A percentile compares a stretch with the other conserved stretches of the same genome.
These are phyloP conservation scores for Pachyseris speciosa DNA, from an alignment of 64 coral and sea anemone species.

Conservation along the genomic window DNA sequence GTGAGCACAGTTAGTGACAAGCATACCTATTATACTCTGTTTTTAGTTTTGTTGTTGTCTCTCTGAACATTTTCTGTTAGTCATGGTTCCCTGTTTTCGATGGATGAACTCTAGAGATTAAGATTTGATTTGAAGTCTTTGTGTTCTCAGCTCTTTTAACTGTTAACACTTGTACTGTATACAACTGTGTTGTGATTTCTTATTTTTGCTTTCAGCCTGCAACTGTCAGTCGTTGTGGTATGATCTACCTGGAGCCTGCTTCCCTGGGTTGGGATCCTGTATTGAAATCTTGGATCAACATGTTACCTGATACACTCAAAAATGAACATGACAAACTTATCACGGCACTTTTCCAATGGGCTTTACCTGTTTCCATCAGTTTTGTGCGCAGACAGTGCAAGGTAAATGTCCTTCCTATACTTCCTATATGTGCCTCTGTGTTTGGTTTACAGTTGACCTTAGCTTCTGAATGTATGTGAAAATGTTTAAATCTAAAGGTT, in stretches of 20 bases:
- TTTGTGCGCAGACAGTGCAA: conserved; percentile 99
- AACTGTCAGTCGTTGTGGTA: conserved; percentile 97
- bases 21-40: too few relatives aligned
- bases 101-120: too few relatives aligned
- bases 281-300: conserved; percentile 90
- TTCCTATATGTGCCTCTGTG: too few relatives aligned
- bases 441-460: too few relatives aligned
- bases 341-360: conserved; percentile 87
- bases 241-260: conserved; percentile 97
- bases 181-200: not conserved
- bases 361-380: conserved; percentile 72
- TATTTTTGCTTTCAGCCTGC: conserved; percentile 69
- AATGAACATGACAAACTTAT: conserved; percentile 84
- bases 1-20: too few relatives aligned
- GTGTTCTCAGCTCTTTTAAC: too few relatives aligned
- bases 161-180: not conserved
- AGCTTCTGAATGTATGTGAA: too few relatives aligned
- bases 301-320: conserved; percentile 55
- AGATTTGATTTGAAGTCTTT: too few relatives aligned
- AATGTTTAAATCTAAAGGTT: too few relatives aligned
- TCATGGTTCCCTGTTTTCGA: too few relatives aligned
- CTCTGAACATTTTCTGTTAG: too few relatives aligned
- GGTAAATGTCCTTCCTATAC: conserved; percentile 38
- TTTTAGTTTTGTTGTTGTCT: too few relatives aligned
- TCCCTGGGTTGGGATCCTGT: conserved; percentile 94